Conservation (phyloP, 2,888 invertebrate genomes). For the Ligdia adustata region DNA sequence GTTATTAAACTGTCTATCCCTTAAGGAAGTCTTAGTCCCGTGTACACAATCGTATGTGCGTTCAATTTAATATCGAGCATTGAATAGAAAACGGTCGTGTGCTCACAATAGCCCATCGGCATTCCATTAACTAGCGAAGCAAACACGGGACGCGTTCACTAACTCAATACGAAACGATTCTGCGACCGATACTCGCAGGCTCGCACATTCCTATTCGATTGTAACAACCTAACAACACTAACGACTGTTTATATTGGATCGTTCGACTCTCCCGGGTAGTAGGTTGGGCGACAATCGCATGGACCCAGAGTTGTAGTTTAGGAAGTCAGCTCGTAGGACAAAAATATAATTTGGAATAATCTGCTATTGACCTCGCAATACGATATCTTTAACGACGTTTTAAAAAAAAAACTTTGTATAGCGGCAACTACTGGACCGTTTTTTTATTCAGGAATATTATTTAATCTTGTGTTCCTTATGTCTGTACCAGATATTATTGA, state of each 20-base stretch:
- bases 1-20: constrained; percentile 29
- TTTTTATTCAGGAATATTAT: too few relatives aligned
- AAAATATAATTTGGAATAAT: too few relatives aligned
- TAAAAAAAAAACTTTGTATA: too few relatives aligned
- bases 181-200: constrained; percentile 58
- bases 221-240: constrained; percentile 69
- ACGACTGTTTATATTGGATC: constrained; percentile 73
- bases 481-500: too few relatives aligned
- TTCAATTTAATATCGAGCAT: constrained; percentile 68
- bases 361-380: too few relatives aligned
- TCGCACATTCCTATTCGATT: constrained; percentile 58
- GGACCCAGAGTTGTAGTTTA: too few relatives aligned
- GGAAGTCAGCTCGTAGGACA: too few relatives aligned
- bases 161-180: constrained; percentile 72
- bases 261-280: constrained; percentile 40
- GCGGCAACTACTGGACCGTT: too few relatives aligned
- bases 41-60: constrained; percentile 48
- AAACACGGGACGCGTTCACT: constrained; percentile 74
- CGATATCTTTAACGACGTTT: too few relatives aligned
- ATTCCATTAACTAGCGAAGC: constrained; percentile 79
- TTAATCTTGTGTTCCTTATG: too few relatives aligned
- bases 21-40: constrained; percentile 55
- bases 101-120: constrained; percentile 74
- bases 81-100: constrained; percentile 72
- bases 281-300: constrained; percentile 43